A percentile compares a stretch with the other conserved stretches of the same genome.
phyloP scores from a whole-genome alignment of 1,140 invertebrate species.

The Heliconius himera region DNA sequence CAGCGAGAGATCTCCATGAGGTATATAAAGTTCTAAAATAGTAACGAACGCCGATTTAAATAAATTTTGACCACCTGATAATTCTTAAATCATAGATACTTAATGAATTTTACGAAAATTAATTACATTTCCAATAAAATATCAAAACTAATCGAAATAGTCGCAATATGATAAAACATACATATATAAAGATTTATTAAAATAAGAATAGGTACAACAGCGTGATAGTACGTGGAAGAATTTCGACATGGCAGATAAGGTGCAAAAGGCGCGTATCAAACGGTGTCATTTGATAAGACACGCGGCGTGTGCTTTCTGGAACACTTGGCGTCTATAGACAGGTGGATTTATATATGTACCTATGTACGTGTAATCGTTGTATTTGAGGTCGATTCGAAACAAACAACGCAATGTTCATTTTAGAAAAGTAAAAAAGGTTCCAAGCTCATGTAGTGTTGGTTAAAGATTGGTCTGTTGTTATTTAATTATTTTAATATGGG shows the following conservation, averaged over 20 bases:
- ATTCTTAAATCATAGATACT: background rate
- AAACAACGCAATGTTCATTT: background rate
- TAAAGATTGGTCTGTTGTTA: no score
- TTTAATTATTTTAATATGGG: no score
- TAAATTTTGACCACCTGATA: background rate
- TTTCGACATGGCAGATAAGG: constrained; percentile 78
- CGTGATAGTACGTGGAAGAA: constrained; percentile 73
- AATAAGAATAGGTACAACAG: constrained; percentile 43
- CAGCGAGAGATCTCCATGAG: background rate
- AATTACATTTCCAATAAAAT: background rate
- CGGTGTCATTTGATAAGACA: constrained; percentile 77
- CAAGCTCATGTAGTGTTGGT: background rate
- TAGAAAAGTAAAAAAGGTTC: background rate
- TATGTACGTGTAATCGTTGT: background rate
- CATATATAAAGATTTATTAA: constrained; percentile 32
- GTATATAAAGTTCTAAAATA: background rate
- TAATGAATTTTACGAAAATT: background rate
- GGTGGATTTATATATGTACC: constrained; percentile 40
- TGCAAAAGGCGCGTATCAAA: constrained; percentile 73
- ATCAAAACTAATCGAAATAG: background rate
- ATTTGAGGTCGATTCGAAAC: background rate
- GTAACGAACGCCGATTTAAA: background rate
- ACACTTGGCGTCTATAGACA: constrained; percentile 63
- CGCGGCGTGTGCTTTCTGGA: constrained; percentile 66
- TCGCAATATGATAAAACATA: background rate